Base-by-base conservation (phyloP, 2,797 vertebrate genomes). In the Dendrocincla tyrannina region DNA sequence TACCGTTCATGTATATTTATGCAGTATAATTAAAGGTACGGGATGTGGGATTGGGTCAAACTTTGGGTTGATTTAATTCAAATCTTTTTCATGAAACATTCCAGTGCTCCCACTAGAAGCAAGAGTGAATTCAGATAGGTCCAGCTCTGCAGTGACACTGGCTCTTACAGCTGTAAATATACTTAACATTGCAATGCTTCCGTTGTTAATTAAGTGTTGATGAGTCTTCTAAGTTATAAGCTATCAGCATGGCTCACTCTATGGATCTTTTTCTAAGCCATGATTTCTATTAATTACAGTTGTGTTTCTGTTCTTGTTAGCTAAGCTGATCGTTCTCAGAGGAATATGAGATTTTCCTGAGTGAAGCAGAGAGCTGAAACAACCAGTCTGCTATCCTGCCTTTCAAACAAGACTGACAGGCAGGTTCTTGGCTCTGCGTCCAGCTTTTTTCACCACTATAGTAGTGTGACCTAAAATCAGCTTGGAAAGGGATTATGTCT, bases 241-340 rank as follows among this genome's bases (percentile, higher is more conserved):
- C 5, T 82, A 82, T 88, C 44, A 46, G 9, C 49, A 63, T 28
- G 47, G 50, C 41, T 96, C 66, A 66, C 42, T 94, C 73, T 89
- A 62, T 49, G 67, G 30, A 72, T 76, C 55, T 86, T 96, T 88
- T 69, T 82, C 79, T 92, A 88, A 76, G 50, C 59, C 74, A 59
- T 70, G 47, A 67, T 90, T 96, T 96, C 59, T 93, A 46, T 76
- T 86, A 91, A 94, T 94, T 93, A 70, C 33, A 47, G 73, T 84
- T 60, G 39, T 82, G 41, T 81, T 91, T 86, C 91, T 91, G 13
- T 66, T 94, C 78, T 86, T 93, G 63, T 72, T 90, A 90, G 67
- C 47, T 88, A 88, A 91, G 73, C 52, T 81, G 55, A 89, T 86
- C 20, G 8, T 33, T 73, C 91, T 78, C 92, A 53, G 50, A 88